These are phyloP conservation scores for Drosophila carrolli DNA, from an alignment of 1,140 invertebrate genomes.

Conservation along the genomic window DNA sequence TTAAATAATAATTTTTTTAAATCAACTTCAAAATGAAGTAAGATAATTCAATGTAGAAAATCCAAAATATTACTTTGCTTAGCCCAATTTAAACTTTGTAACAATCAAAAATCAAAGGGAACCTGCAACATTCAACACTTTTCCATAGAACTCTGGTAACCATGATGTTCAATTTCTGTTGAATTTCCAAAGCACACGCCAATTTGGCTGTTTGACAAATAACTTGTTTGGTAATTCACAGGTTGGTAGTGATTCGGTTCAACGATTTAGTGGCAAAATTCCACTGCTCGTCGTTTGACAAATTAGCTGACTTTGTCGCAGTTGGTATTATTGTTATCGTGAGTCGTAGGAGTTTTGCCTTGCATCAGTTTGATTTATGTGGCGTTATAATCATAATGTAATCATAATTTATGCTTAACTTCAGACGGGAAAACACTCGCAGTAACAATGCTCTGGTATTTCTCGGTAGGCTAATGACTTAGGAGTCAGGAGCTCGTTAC, in stretches of 20 bases:
- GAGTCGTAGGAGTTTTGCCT: constrained; percentile 33
- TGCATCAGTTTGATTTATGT: constrained; percentile 75
- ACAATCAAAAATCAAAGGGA: too few relatives aligned
- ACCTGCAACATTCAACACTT: too few relatives aligned
- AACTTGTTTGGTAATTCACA: constrained; percentile 2
- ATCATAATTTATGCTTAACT: constrained; percentile 57
- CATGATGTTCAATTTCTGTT: neutral
- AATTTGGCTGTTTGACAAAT: constrained; percentile 59
- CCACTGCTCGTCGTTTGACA: constrained; percentile 59
- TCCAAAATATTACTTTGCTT: neutral
- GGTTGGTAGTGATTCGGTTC: constrained; percentile 34
- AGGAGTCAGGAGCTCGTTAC: constrained; percentile 1
- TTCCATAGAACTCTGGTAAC: neutral
- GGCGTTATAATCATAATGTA: constrained; percentile 64
- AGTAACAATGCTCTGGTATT: neutral
- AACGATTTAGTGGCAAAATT: constrained; percentile 63
- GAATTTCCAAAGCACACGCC: constrained; percentile 2
- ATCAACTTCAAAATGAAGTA: too few relatives aligned
- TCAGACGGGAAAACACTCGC: constrained; percentile 9
- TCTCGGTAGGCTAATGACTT: constrained; percentile 27
- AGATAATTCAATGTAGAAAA: too few relatives aligned
- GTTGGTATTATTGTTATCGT: constrained; percentile 37
- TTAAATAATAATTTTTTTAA: too few relatives aligned
- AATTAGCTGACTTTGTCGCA: constrained; percentile 57
- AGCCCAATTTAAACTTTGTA: too few relatives aligned